These are phyloP conservation scores for Channa maculata DNA, from an alignment of 2,113 vertebrate genomes.

Conservation along the genomic window DNA sequence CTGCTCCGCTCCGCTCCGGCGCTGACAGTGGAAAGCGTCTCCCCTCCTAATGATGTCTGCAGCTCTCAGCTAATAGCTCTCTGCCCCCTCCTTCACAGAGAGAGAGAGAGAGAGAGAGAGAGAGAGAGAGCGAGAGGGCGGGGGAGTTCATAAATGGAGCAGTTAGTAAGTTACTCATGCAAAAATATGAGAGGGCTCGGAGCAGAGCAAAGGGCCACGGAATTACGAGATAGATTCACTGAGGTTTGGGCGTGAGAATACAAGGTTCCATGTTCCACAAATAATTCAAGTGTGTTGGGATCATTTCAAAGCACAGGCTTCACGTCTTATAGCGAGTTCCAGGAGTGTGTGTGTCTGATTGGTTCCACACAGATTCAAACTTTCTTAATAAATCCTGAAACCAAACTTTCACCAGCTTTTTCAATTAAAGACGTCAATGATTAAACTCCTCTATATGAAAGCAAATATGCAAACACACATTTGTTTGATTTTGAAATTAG, in stretches of 20 bases:
- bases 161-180: slow-evolving; percentile 74
- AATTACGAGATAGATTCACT: slow-evolving; percentile 49
- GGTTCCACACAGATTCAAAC: too few relatives aligned
- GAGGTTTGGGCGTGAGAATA: slow-evolving; percentile 46
- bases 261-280: not conserved
- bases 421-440: too few relatives aligned
- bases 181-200: slow-evolving; percentile 58
- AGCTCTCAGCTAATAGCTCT: slow-evolving; percentile 83
- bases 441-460: too few relatives aligned
- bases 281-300: not conserved
- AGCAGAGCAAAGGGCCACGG: slow-evolving; percentile 36
- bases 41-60: slow-evolving; percentile 93
- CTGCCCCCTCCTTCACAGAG: slow-evolving; percentile 73
- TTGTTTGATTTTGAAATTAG: too few relatives aligned
- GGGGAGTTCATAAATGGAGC: slow-evolving; percentile 57
- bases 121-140: too few relatives aligned
- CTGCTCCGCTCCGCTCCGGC: slow-evolving; percentile 84
- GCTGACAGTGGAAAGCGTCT: slow-evolving; percentile 90
- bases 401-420: too few relatives aligned
- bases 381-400: too few relatives aligned
- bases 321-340: not conserved
- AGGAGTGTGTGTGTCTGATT: not conserved
- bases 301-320: not conserved
- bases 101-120: slow-evolving; percentile 20
- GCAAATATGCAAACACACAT: too few relatives aligned